Evolutionary conservation across 37 sponge, comb jelly and placozoan species (phyloP).

Genomic region (Crambe crambe): DNA sequence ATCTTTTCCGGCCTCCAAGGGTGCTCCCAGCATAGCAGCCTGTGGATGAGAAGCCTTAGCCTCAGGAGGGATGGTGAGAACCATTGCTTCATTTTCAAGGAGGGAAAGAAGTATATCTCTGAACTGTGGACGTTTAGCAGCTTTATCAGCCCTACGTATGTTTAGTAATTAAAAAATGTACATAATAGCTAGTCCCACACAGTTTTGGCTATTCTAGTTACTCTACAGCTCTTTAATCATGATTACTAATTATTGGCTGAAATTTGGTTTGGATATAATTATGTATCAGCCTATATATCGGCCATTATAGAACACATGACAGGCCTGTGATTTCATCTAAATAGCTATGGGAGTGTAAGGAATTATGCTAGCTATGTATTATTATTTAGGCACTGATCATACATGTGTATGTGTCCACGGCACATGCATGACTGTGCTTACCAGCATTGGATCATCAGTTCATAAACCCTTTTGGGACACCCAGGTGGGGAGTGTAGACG

Average conservation of each 20-base stretch:
- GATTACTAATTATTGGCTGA: too few relatives aligned
- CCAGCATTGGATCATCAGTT: constrained; percentile 1
- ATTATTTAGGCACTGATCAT: too few relatives aligned
- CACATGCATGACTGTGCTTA: too few relatives aligned
- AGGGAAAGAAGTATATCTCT: not conserved
- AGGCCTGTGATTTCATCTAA: too few relatives aligned
- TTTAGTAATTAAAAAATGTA: not conserved
- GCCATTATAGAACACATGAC: too few relatives aligned
- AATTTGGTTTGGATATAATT: too few relatives aligned
- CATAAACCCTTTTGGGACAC: not conserved
- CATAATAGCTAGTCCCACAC: not conserved
- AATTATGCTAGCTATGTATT: too few relatives aligned
- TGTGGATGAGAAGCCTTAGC: not conserved
- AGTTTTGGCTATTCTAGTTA: too few relatives aligned
- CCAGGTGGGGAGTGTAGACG: not conserved
- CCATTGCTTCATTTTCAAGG: not conserved
- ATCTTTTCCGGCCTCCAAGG: not conserved
- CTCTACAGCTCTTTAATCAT: too few relatives aligned
- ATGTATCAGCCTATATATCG: too few relatives aligned
- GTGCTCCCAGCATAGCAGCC: constrained; percentile 1
- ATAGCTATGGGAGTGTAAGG: too few relatives aligned
- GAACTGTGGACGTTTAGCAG: not conserved
- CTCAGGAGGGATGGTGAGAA: not conserved
- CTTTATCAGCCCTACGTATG: not conserved
- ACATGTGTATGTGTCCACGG: too few relatives aligned